A percentile compares a stretch with the other conserved stretches of the same genome.
Conservation (phyloP, 2,888 invertebrate genomes). For the Andrena bucephala region DNA sequence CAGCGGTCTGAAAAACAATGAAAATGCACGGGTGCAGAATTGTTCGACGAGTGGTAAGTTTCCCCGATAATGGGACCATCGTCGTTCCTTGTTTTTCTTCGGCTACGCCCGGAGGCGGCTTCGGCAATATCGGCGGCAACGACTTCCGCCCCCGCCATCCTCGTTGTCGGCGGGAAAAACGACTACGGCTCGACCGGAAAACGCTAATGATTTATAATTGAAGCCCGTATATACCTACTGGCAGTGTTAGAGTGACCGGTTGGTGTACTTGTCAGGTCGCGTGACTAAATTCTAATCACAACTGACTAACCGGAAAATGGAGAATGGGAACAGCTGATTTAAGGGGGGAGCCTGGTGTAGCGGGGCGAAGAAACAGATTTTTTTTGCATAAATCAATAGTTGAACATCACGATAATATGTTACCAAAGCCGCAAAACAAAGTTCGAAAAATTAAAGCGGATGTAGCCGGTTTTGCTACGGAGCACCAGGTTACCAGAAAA, state of each 20-base stretch:
- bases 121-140: conserved; percentile 23
- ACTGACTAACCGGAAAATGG: too few species aligned
- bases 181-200: neutral
- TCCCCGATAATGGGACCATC: conserved; percentile 64
- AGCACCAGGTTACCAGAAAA: too few species aligned
- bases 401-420: too few species aligned
- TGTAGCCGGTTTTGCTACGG: too few species aligned
- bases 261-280: too few species aligned
- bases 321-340: neutral
- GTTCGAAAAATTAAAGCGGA: too few species aligned
- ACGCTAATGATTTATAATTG: conserved; percentile 1
- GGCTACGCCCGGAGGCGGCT: conserved; percentile 15
- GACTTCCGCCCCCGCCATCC: conserved; percentile 36
- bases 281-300: too few species aligned
- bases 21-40: conserved; percentile 47
- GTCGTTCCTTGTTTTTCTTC: conserved; percentile 43
- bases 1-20: conserved; percentile 38
- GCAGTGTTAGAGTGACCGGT: too few species aligned
- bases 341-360: too few species aligned
- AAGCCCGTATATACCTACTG: neutral
- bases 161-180: neutral
- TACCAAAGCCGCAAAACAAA: too few species aligned
- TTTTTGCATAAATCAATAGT: too few species aligned
- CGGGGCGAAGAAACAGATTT: too few species aligned
- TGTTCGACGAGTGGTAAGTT: conserved; percentile 63